Base-by-base conservation (phyloP, 1,140 invertebrate species). In the Drosophila ananassae region DNA sequence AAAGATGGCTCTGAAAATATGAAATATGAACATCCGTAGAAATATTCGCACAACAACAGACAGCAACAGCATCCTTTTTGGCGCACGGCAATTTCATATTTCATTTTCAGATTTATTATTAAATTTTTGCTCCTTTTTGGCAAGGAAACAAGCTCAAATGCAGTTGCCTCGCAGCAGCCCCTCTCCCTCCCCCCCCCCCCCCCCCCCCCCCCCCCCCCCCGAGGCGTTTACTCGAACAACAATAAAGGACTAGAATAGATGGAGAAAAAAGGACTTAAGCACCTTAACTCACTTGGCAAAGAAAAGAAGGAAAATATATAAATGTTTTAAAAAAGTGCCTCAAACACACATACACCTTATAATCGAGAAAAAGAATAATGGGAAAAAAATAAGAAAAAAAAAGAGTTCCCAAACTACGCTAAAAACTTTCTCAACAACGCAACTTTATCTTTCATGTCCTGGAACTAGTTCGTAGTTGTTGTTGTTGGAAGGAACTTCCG, bases 231-330 rank as follows among this genome's bases (percentile, higher is more conserved):
- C 46, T 75, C 59, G 52, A 48, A 76, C 78, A 78, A 62, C 59
- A 74, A 80, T 22, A 59, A 52, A 37, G 48, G 39, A 28, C 66
- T 21, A 51, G 48, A 58, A 56, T 50, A 66, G 48, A 46, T 39
- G 22, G 12, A 58, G 55, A 57, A 80, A 79, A 76, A 85, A 84
- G 76, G 63, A 76, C 74, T 72, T 69, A 78, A 87, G 73, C 73
- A 81, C 78, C 78, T 81, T 77, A 81, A 77, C 82, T 79, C 73
- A 73, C 58, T 74, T 77, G 74, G 48, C 68, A 37, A 53, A 41
- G n/a, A 66, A 66, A 39, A 22, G 50, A 56, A 37, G 12, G 46
- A 41, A 39, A 5, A 37, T 28, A 28, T 28, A 28, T 24, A 44
- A 22, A 28, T 12, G 10, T 24, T 24, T 21, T 46, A 12, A 32